phyloP scores from a whole-genome alignment of 2,888 invertebrate genomes.

The Acholoe squamosa region DNA sequence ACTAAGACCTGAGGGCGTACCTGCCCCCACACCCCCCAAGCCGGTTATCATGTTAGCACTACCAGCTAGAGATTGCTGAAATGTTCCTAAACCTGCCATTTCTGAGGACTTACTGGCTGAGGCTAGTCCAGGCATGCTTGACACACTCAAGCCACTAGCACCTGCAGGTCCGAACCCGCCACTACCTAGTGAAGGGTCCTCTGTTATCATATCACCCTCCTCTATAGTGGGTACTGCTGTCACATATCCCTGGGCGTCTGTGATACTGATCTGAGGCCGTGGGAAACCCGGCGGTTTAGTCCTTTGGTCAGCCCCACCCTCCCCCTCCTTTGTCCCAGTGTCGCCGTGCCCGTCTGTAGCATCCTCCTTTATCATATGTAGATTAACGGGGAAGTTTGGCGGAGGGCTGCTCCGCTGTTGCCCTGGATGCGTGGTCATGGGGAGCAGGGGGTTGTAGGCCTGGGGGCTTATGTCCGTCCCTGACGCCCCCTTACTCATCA shows the following conservation, averaged over 20 bases:
- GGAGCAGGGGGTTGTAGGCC: conserved; percentile 33
- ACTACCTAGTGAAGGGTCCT: neutral
- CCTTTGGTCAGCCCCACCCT: conserved; percentile 31
- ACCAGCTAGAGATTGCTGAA: neutral
- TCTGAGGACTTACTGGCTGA: conserved; percentile 29
- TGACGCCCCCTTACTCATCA: neutral
- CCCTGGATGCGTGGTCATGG: neutral
- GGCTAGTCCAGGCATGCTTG: neutral
- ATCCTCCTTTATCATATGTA: conserved; percentile 83
- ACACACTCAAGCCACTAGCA: conserved; percentile 5
- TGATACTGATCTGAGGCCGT: conserved; percentile 94
- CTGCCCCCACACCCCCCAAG: neutral
- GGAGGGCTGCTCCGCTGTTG: conserved; percentile 79
- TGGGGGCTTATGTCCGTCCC: conserved; percentile 3
- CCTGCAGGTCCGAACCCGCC: conserved; percentile 2
- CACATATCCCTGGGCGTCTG: conserved; percentile 91
- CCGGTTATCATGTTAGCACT: neutral
- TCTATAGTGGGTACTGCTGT: conserved; percentile 75
- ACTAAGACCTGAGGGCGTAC: neutral
- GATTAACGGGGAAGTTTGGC: conserved; percentile 80
- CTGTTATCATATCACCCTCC: conserved; percentile 44
- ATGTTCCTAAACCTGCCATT: neutral
- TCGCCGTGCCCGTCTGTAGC: conserved; percentile 70
- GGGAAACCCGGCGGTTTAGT: conserved; percentile 70
- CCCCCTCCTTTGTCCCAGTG: conserved; percentile 67